Base-by-base conservation (phyloP, 1,140 invertebrate species). In the Zaprionus ghesquierei region DNA sequence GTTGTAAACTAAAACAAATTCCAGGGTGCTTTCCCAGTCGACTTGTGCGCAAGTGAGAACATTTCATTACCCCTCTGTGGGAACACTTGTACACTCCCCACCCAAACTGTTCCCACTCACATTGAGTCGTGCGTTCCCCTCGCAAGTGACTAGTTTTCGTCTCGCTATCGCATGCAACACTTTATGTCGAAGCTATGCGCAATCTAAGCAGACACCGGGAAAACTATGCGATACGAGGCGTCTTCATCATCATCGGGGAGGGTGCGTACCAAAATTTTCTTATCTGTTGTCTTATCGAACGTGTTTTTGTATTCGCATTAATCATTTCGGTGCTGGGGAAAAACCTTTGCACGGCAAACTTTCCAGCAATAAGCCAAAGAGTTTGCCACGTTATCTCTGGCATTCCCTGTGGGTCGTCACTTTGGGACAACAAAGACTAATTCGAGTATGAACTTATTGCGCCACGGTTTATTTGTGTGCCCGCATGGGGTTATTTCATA, bases 281-380 rank as follows among this genome's bases (percentile, higher is more conserved):
- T 65, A 66, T 77, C 60, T 22, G 25, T 55, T 31, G 10, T 20
- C 60, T 64, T 63, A 79, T 75, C 61, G 20, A 13, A 12, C 15
- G 5, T 54, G 23, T 49, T 70, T 44, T 70, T 44, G 6, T 46
- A 10, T 46, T 33, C 13, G 9, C 13, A 31, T 58, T 54, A 25
- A 38, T 62, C 35, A 62, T 27, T 13, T 9, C 27, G 75, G 71
- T 5, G 53, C 9, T 13, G 22, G 75, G 77, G 18, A 65, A 71
- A 79, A 71, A 49, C 61, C 35, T n/a, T 2, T 9, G n/a, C 61
- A 75, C 66, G 10, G 8, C 8, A 3, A 44, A 44, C 15, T 44
- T 44, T 2, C 41, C 41, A 8, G 8, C 18, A 18, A 23, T 49
- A 23, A 31, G 27, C 58, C 8, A 25, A n/a, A 38, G 5, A 25